A percentile compares a stretch with the other conserved stretches of the same genome.
These are phyloP conservation scores for Apamea anceps DNA, from an alignment of 2,888 invertebrate genomes.

Conservation along the genomic window DNA sequence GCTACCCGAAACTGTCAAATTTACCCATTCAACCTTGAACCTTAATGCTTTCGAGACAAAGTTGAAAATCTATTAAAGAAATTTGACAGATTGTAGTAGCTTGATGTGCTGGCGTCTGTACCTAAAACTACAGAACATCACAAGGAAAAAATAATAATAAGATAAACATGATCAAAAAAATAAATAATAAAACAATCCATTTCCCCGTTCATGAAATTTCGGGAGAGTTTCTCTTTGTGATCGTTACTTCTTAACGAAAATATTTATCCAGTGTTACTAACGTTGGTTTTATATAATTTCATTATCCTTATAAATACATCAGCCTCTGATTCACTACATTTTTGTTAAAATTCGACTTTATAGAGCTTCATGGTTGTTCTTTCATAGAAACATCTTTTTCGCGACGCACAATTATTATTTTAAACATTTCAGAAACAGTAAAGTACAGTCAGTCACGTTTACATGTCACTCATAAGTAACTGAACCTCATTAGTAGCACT, in stretches of 20 bases:
- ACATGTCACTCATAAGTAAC: slow-evolving; percentile 9
- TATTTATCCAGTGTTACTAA: background rate
- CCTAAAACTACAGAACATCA: background rate
- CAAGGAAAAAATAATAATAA: background rate
- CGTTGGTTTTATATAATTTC: background rate
- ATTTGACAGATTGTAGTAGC: too few relatives aligned
- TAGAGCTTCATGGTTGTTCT: too few relatives aligned
- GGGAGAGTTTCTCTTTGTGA: too few relatives aligned
- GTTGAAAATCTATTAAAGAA: too few relatives aligned
- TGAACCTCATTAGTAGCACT: slow-evolving; percentile 45
- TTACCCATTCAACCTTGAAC: too few relatives aligned
- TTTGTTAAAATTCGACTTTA: background rate
- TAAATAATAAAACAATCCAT: background rate
- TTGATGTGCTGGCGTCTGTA: too few relatives aligned
- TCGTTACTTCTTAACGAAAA: too few relatives aligned
- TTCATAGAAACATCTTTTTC: background rate
- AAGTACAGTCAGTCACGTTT: background rate
- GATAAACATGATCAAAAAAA: background rate
- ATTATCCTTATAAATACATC: background rate
- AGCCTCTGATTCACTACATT: background rate
- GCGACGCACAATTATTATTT: background rate
- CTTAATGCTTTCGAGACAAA: too few relatives aligned
- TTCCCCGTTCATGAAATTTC: background rate
- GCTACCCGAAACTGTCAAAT: too few relatives aligned
- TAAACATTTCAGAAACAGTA: too few relatives aligned